Conservation (phyloP, 2,888 invertebrate species). For the Eupithecia centaureata region DNA sequence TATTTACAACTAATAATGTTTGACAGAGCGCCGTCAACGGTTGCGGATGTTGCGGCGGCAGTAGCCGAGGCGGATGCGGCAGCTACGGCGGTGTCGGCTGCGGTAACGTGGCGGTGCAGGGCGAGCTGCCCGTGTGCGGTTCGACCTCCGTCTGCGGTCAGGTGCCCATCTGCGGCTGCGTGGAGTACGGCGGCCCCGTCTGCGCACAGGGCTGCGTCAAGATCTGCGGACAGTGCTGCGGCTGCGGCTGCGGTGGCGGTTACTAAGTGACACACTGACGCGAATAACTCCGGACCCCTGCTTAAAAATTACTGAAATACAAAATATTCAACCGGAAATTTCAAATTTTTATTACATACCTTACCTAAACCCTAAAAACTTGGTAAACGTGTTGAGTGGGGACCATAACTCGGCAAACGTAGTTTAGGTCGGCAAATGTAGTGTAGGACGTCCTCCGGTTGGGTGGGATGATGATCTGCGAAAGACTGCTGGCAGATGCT, state of each 20-base stretch:
- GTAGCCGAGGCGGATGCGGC: slow-evolving; percentile 22
- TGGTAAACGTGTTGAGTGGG: too few species aligned
- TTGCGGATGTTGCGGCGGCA: slow-evolving; percentile 16
- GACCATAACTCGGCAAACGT: too few species aligned
- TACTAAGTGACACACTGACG: not conserved
- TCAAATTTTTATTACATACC: too few species aligned
- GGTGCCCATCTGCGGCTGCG: slow-evolving; percentile 55
- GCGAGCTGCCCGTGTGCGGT: slow-evolving; percentile 49
- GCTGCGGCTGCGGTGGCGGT: slow-evolving; percentile 8
- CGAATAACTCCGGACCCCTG: too few species aligned
- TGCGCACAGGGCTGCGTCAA: slow-evolving; percentile 51
- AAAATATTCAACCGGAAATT: too few species aligned
- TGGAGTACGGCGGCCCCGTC: slow-evolving; percentile 51
- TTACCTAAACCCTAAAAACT: too few species aligned
- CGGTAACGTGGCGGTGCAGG: slow-evolving; percentile 46
- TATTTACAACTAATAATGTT: not conserved
- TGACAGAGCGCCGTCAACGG: slow-evolving; percentile 13
- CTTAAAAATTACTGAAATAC: too few species aligned
- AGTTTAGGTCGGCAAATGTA: too few species aligned
- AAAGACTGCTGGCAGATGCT: too few species aligned
- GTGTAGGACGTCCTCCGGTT: too few species aligned
- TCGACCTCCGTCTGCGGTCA: slow-evolving; percentile 48
- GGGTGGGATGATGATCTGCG: too few species aligned
- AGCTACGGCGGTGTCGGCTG: slow-evolving; percentile 44
- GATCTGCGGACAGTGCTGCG: slow-evolving; percentile 33